Percentiles rank a stretch among this genome's conserved stretches.
Conservation (phyloP, 2,797 vertebrate species). For the Galagoides demidoff region DNA sequence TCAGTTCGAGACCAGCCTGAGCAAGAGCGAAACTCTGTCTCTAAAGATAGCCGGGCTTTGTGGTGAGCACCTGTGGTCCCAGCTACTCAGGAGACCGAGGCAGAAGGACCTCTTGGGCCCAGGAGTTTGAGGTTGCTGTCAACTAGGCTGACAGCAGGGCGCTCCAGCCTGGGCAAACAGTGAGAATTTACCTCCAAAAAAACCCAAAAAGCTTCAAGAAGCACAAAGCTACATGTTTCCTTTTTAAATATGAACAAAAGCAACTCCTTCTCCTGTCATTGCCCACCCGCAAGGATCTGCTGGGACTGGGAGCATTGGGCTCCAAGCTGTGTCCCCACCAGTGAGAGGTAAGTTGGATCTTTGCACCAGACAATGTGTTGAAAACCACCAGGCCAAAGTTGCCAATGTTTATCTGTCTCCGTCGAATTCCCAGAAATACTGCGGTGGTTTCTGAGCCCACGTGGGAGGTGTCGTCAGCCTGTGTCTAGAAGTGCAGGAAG, state of each 20-base stretch:
- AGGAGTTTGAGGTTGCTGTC: too few species aligned
- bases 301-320: not conserved
- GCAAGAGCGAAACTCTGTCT: too few species aligned
- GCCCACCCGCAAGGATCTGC: not conserved
- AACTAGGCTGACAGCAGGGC: too few species aligned
- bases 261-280: not conserved
- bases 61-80: too few species aligned
- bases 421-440: slow-evolving; percentile 74
- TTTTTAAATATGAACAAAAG: not conserved
- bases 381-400: slow-evolving; percentile 75
- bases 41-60: too few species aligned
- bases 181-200: too few species aligned
- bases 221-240: not conserved
- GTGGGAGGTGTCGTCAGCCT: slow-evolving; percentile 53
- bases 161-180: too few species aligned
- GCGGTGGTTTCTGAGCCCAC: slow-evolving; percentile 70
- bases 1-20: too few species aligned
- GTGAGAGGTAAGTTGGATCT: slow-evolving; percentile 13
- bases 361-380: slow-evolving; percentile 74
- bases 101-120: too few species aligned
- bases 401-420: slow-evolving; percentile 79
- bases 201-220: not conserved
- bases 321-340: not conserved
- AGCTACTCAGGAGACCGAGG: too few species aligned
- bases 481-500: slow-evolving; percentile 44